Evolutionary conservation across 1,140 invertebrate species (phyloP).

Genomic region (Dreissena polymorpha): DNA sequence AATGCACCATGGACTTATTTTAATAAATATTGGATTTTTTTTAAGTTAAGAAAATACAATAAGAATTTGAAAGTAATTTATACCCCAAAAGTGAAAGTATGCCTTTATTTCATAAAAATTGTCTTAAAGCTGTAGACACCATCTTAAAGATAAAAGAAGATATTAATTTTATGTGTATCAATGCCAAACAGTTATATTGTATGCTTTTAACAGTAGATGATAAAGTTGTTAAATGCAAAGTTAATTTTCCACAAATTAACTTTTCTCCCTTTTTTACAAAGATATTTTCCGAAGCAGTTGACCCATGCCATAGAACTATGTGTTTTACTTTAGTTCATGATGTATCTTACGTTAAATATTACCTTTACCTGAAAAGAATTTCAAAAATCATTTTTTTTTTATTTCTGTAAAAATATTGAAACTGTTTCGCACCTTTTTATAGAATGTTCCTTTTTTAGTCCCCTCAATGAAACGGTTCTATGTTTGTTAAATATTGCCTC

Average conservation of each 20-base stretch:
- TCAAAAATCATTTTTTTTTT: no score
- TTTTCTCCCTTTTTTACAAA: background rate
- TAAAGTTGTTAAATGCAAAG: background rate
- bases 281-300: background rate
- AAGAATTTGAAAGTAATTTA: background rate
- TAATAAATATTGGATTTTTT: constrained; percentile 47
- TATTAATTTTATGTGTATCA: constrained; percentile 19
- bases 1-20: constrained; percentile 35
- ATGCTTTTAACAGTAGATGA: background rate
- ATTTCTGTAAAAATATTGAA: no score
- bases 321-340: background rate
- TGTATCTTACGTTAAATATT: background rate
- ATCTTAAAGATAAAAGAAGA: background rate
- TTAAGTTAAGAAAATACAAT: constrained; percentile 38
- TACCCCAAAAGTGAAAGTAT: no score
- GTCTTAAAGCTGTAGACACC: no score
- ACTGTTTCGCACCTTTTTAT: no score
- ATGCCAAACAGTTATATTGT: background rate
- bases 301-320: no score
- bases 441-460: no score
- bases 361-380: background rate
- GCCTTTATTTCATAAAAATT: no score
- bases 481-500: no score
- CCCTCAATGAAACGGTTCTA: no score
- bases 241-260: no score